These are phyloP conservation scores for Neocrepidodera transversa DNA, from an alignment of 2,888 invertebrate species.

Conservation along the genomic window DNA sequence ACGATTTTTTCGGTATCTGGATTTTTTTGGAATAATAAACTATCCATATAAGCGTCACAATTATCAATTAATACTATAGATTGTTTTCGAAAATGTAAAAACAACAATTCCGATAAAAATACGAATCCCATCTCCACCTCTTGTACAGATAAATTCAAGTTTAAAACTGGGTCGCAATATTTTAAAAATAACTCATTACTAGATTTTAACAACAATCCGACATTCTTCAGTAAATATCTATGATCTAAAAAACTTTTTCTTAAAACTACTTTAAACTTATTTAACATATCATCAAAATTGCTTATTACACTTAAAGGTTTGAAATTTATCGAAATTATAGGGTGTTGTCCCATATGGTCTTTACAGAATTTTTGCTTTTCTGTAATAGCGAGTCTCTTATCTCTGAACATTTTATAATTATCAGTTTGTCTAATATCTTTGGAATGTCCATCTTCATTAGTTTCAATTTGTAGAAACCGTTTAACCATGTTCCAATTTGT, in stretches of 20 bases:
- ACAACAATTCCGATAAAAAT: constrained; percentile 23
- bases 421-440: constrained; percentile 13
- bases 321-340: constrained; percentile 21
- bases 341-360: constrained; percentile 23
- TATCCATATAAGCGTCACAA: constrained; percentile 22
- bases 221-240: constrained; percentile 15
- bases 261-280: constrained; percentile 12
- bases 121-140: constrained; percentile 17
- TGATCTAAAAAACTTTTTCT: constrained; percentile 11
- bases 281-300: constrained; percentile 9
- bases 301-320: constrained; percentile 10
- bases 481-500: constrained; percentile 23
- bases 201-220: constrained; percentile 19
- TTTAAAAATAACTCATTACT: constrained; percentile 17
- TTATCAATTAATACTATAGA: constrained; percentile 19
- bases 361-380: constrained; percentile 14
- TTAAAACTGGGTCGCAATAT: constrained; percentile 17
- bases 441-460: constrained; percentile 8
- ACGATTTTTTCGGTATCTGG: constrained; percentile 16
- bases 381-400: constrained; percentile 11
- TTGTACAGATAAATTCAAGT: not conserved
- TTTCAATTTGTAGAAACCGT: constrained; percentile 18
- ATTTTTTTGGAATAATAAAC: constrained; percentile 16
- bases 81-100: constrained; percentile 22
- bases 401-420: constrained; percentile 19